Evolutionary conservation across 2,888 invertebrate species (phyloP).

Genomic region (Agriopis marginaria): DNA sequence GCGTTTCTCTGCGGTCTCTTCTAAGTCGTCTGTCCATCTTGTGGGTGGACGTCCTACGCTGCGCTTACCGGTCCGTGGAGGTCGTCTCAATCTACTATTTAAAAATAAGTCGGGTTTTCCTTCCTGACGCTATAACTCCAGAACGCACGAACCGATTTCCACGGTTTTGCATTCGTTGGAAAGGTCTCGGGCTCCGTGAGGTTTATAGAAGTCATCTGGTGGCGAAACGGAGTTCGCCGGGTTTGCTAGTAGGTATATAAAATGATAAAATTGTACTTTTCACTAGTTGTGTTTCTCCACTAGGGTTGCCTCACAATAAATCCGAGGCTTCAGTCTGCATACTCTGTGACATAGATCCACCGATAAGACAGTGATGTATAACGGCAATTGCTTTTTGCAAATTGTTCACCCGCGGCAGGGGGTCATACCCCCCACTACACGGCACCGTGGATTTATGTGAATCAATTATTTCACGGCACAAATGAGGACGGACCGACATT

Average conservation of each 20-base stretch:
- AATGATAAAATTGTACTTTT: neutral
- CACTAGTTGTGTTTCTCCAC: neutral
- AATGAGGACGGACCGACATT: constrained; percentile 55
- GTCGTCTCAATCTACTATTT: no score
- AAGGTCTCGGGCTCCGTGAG: no score
- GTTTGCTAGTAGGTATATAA: neutral
- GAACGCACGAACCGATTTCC: no score
- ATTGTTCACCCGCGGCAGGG: constrained; percentile 66
- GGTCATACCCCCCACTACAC: constrained; percentile 33
- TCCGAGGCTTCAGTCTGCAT: constrained; percentile 31
- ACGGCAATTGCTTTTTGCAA: constrained; percentile 78
- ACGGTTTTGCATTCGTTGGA: no score
- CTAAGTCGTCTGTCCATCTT: no score
- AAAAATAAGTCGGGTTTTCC: no score
- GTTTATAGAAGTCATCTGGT: no score
- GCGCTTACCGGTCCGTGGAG: no score
- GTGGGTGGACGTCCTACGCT: no score
- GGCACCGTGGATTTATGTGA: constrained; percentile 65
- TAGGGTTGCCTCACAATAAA: constrained; percentile 24
- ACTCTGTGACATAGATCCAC: constrained; percentile 65
- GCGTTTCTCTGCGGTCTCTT: no score
- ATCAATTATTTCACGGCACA: constrained; percentile 67
- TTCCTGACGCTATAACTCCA: no score
- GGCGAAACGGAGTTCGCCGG: no score
- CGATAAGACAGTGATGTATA: constrained; percentile 79